These are phyloP conservation scores for Drosophila robusta DNA, from an alignment of 2,888 invertebrate species.

Conservation along the genomic window DNA sequence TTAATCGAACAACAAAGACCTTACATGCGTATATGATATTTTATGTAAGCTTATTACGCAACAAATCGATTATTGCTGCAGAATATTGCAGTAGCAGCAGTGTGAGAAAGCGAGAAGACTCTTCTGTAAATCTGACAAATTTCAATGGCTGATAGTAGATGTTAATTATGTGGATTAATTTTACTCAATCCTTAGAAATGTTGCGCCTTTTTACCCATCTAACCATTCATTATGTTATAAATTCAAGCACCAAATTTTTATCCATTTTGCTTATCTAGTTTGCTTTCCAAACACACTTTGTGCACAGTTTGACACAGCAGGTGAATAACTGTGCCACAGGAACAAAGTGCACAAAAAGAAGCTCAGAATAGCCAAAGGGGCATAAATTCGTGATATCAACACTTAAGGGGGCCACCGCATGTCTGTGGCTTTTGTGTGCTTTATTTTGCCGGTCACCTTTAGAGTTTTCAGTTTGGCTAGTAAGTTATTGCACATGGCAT, in stretches of 20 bases:
- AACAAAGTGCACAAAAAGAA: background rate
- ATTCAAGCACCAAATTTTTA: background rate
- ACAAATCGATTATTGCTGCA: too few relatives aligned
- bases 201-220: background rate
- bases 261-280: background rate
- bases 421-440: background rate
- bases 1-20: background rate
- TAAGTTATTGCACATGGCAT: background rate
- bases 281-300: background rate
- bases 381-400: conserved; percentile 11
- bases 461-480: too few relatives aligned
- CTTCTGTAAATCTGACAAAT: too few relatives aligned
- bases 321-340: background rate
- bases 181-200: too few relatives aligned
- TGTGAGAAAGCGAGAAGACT: too few relatives aligned
- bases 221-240: background rate
- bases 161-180: too few relatives aligned
- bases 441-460: background rate
- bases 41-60: too few relatives aligned
- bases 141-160: too few relatives aligned
- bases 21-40: too few relatives aligned
- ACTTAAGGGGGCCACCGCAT: background rate
- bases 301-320: background rate
- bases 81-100: too few relatives aligned
- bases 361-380: background rate